These are phyloP conservation scores for Rhinichthys klamathensis DNA, from an alignment of 2,113 vertebrate species.

Conservation along the genomic window DNA sequence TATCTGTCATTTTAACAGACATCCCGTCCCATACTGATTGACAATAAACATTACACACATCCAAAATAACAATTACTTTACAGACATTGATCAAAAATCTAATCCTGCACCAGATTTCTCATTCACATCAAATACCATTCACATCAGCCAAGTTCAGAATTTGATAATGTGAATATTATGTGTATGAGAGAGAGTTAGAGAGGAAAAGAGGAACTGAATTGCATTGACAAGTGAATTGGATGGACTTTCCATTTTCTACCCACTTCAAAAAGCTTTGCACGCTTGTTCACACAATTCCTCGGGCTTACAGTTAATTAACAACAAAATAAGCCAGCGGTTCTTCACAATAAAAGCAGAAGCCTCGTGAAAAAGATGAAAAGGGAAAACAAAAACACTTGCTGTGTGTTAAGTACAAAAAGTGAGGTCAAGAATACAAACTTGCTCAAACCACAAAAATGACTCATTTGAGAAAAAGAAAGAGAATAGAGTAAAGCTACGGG, in stretches of 20 bases:
- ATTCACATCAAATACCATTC: conserved; percentile 11
- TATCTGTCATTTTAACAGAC: not conserved
- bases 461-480: not conserved
- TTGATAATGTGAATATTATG: conserved; percentile 2
- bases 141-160: not conserved
- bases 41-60: not conserved
- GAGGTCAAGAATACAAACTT: not conserved
- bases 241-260: conserved; percentile 13
- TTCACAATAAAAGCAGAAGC: conserved; percentile 11
- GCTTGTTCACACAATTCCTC: conserved; percentile 32
- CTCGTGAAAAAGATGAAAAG: conserved; percentile 24
- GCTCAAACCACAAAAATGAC: not conserved
- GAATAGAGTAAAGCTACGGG: not conserved
- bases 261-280: conserved; percentile 25
- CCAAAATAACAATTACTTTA: not conserved
- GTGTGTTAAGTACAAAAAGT: not conserved
- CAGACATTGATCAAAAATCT: not conserved
- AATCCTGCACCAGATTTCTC: not conserved
- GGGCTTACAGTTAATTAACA: conserved; percentile 30
- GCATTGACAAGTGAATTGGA: not conserved
- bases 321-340: conserved; percentile 14
- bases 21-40: not conserved
- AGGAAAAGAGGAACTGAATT: not conserved
- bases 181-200: not conserved
- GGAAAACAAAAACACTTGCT: conserved; percentile 3